Percentiles rank a stretch among this genome's conserved stretches.
phyloP scores from a whole-genome alignment of 1,140 invertebrate genomes.

The Panulirus ornatus region DNA sequence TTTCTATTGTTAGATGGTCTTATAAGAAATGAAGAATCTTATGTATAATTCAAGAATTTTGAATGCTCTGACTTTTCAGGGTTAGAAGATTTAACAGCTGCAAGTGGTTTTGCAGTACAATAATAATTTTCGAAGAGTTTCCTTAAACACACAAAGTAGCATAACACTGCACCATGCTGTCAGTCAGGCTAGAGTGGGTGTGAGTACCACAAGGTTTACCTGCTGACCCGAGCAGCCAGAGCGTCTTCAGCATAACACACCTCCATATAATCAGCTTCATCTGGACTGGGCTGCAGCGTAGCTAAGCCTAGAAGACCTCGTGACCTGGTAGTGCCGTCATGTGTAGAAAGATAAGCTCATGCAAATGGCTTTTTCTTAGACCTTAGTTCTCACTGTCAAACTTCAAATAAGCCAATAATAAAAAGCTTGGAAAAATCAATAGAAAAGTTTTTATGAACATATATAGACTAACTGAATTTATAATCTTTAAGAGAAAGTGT shows the following conservation, averaged over 20 bases:
- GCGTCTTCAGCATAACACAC: constrained; percentile 67
- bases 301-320: constrained; percentile 56
- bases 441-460: too few relatives aligned
- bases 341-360: constrained; percentile 8
- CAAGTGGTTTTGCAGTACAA: neutral
- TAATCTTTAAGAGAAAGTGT: too few relatives aligned
- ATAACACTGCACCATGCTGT: neutral
- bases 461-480: too few relatives aligned
- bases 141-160: neutral
- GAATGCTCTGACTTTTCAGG: neutral
- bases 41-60: neutral
- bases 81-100: neutral
- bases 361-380: neutral
- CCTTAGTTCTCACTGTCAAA: neutral
- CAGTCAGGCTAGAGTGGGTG: neutral
- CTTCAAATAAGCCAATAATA: neutral
- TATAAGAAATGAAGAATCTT: neutral
- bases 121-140: neutral
- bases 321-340: constrained; percentile 51
- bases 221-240: constrained; percentile 30
- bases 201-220: constrained; percentile 35
- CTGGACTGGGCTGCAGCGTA: constrained; percentile 46
- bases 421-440: neutral
- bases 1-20: neutral
- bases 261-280: constrained; percentile 64